Percentiles rank a stretch among this genome's conserved stretches.
Evolutionary conservation across 2,113 vertebrate species (phyloP).

Genomic region (Terrapene triunguis): DNA sequence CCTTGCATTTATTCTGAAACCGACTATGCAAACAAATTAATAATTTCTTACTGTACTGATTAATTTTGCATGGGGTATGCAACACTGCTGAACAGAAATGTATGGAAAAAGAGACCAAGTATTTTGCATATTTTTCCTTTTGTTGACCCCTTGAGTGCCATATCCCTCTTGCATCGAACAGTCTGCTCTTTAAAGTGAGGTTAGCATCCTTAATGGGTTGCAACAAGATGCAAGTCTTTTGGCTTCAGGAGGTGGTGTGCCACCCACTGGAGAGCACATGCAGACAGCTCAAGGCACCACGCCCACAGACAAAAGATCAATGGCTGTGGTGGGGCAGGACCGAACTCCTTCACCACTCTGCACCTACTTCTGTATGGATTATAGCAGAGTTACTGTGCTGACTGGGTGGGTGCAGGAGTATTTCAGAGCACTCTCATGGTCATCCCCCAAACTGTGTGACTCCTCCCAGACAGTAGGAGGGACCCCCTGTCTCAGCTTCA

Average conservation of each 20-base stretch:
- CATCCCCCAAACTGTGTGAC: not conserved
- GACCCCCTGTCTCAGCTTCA: not conserved
- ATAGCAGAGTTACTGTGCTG: not conserved
- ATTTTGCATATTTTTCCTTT: not conserved
- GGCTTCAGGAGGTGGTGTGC: not conserved
- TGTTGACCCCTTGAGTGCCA: not conserved
- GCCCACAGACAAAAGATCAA: not conserved
- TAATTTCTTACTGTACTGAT: not conserved
- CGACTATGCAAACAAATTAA: not conserved
- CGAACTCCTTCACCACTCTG: not conserved
- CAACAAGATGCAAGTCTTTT: not conserved
- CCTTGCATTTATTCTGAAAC: not conserved
- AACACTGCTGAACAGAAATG: not conserved
- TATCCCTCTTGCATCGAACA: not conserved
- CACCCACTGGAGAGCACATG: not conserved
- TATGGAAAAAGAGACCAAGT: not conserved
- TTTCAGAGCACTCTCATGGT: not conserved
- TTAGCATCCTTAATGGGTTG: not conserved
- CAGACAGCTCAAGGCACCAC: not conserved
- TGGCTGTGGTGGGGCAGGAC: not conserved
- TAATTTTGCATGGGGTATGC: not conserved
- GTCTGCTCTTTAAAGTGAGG: not conserved
- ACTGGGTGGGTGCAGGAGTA: not conserved
- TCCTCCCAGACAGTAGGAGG: not conserved
- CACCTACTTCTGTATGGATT: not conserved